phyloP scores from a whole-genome alignment of 2,797 vertebrate genomes.

The Staurois parvus region DNA sequence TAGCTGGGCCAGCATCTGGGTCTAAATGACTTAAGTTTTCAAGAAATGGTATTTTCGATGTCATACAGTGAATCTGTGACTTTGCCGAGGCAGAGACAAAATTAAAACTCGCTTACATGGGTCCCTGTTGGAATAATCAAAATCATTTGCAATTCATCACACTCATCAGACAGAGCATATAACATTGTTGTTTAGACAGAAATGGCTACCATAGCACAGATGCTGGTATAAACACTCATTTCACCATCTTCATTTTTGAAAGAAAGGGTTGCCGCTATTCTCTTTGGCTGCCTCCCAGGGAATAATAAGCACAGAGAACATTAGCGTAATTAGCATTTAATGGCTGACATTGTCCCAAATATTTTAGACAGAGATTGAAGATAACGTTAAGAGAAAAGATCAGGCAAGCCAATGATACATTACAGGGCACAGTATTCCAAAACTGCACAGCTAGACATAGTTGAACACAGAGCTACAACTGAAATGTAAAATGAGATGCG shows the following conservation, averaged over 20 bases:
- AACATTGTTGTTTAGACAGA: constrained; percentile 47
- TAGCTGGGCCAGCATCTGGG: constrained; percentile 61
- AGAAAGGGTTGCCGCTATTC: constrained; percentile 51
- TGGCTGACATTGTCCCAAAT: constrained; percentile 58
- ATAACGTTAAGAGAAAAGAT: constrained; percentile 39
- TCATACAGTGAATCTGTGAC: constrained; percentile 56
- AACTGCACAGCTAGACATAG: constrained; percentile 40
- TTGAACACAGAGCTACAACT: neutral
- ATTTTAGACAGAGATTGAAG: constrained; percentile 58
- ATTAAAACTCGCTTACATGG: constrained; percentile 57
- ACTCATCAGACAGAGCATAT: constrained; percentile 43
- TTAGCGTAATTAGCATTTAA: constrained; percentile 60
- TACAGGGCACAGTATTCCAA: constrained; percentile 17
- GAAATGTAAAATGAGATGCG: neutral
- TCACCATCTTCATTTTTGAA: constrained; percentile 49
- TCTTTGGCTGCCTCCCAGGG: constrained; percentile 53
- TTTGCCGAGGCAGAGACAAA: constrained; percentile 54
- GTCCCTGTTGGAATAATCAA: constrained; percentile 56
- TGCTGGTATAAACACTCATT: constrained; percentile 56
- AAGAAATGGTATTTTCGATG: constrained; percentile 57
- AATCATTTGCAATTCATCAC: constrained; percentile 59
- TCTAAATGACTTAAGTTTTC: constrained; percentile 52
- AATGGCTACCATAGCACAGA: constrained; percentile 54
- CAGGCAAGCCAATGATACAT: constrained; percentile 46
- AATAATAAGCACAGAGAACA: constrained; percentile 54